A percentile compares a stretch with the other conserved stretches of the same genome.
phyloP scores from a whole-genome alignment of 2,888 invertebrate genomes.

The Phoenoteleia sp. region DNA sequence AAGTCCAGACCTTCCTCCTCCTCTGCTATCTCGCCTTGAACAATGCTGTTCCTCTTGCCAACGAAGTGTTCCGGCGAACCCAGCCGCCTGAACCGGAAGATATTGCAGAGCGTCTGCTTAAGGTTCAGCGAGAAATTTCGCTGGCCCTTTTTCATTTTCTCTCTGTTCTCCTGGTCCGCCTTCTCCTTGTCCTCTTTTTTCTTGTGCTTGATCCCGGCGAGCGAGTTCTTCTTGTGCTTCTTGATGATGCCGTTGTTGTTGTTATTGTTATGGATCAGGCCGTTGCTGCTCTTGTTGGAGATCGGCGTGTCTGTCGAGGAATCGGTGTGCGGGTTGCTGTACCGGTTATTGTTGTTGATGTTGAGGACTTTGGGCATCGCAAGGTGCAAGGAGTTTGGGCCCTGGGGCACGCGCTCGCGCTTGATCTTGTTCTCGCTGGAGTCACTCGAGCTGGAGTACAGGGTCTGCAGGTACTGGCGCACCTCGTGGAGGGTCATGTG shows the following conservation, averaged over 20 bases:
- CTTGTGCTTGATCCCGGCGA: constrained; percentile 89
- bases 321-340: constrained; percentile 86
- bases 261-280: constrained; percentile 87
- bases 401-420: constrained; percentile 81
- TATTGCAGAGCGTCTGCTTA: constrained; percentile 95
- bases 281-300: constrained; percentile 87
- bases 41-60: constrained; percentile 84
- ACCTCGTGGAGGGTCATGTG: constrained; percentile 96
- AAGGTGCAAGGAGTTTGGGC: constrained; percentile 80
- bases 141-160: constrained; percentile 89
- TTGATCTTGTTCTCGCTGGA: constrained; percentile 88
- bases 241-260: constrained; percentile 88
- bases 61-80: constrained; percentile 87
- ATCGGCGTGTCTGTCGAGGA: constrained; percentile 84
- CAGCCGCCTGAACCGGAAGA: constrained; percentile 91
- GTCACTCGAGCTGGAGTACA: constrained; percentile 93
- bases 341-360: constrained; percentile 85
- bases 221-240: constrained; percentile 88
- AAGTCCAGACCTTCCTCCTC: constrained; percentile 82
- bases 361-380: constrained; percentile 85
- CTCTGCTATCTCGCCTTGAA: constrained; percentile 84
- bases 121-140: constrained; percentile 91
- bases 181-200: constrained; percentile 85
- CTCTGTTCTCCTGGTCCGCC: constrained; percentile 85
- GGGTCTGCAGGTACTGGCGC: constrained; percentile 93